Evolutionary conservation across 2,113 vertebrate species (phyloP).

Genomic region (Nothoprocta perdicaria): DNA sequence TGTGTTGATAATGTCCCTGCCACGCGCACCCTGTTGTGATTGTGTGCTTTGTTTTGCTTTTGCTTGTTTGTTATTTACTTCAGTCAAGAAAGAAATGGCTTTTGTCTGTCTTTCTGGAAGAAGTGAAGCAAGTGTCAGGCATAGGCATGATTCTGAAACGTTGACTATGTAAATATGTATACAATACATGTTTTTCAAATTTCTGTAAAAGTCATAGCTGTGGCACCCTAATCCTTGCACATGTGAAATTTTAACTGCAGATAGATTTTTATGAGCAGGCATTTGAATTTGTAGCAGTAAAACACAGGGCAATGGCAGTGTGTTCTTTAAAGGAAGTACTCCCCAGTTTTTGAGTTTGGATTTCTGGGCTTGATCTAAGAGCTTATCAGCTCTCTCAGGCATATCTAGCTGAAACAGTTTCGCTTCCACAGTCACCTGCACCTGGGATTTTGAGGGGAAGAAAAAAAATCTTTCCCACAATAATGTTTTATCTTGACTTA

Average conservation of each 20-base stretch:
- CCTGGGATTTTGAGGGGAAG: neutral
- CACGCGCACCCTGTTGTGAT: neutral
- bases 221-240: neutral
- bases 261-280: neutral
- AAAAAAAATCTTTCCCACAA: slow-evolving; percentile 47
- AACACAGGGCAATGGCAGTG: neutral
- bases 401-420: slow-evolving; percentile 36
- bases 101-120: neutral
- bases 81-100: neutral
- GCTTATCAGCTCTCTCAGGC: slow-evolving; percentile 42
- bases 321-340: neutral
- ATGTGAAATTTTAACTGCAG: neutral
- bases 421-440: slow-evolving; percentile 59
- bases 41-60: neutral
- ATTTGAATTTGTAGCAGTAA: neutral
- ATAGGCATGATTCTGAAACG: neutral
- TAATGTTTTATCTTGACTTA: slow-evolving; percentile 63
- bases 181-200: neutral
- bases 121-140: neutral
- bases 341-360: neutral
- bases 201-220: neutral
- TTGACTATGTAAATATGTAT: neutral
- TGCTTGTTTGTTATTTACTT: neutral
- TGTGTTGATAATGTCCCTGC: neutral
- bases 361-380: slow-evolving; percentile 16